phyloP scores from a whole-genome alignment of 2,888 invertebrate species.

The Chydorus sphaericus region DNA sequence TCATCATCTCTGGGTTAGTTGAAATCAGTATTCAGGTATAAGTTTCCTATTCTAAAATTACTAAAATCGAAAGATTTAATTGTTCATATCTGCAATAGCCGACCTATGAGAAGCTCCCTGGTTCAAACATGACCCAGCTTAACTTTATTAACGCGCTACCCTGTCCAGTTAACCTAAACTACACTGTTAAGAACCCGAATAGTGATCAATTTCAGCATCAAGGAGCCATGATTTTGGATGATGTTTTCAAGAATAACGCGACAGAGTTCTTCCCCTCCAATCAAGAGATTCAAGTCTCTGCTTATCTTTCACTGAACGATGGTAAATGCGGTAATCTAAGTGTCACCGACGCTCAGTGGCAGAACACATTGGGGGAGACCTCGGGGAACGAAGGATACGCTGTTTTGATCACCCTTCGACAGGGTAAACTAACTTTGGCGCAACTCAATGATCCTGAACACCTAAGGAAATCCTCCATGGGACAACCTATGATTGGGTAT shows the following conservation, averaged over 20 bases:
- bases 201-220: too few species aligned
- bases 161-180: conserved; percentile 35
- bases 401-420: neutral
- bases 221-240: too few species aligned
- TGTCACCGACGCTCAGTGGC: too few species aligned
- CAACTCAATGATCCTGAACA: neutral
- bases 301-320: too few species aligned
- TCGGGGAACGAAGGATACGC: neutral
- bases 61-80: neutral
- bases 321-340: neutral
- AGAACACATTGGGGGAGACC: too few species aligned
- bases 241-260: too few species aligned
- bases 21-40: conserved; percentile 56
- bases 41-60: neutral
- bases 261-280: too few species aligned
- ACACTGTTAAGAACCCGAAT: too few species aligned
- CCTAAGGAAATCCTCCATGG: conserved; percentile 40
- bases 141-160: conserved; percentile 47
- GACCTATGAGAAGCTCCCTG: conserved; percentile 32
- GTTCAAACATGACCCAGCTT: conserved; percentile 33
- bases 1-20: conserved; percentile 70
- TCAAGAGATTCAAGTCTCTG: too few species aligned
- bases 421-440: neutral
- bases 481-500: conserved; percentile 41
- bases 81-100: conserved; percentile 23